These are phyloP conservation scores for Sorex fumeus DNA, from an alignment of 2,113 vertebrate species.

Conservation along the genomic window DNA sequence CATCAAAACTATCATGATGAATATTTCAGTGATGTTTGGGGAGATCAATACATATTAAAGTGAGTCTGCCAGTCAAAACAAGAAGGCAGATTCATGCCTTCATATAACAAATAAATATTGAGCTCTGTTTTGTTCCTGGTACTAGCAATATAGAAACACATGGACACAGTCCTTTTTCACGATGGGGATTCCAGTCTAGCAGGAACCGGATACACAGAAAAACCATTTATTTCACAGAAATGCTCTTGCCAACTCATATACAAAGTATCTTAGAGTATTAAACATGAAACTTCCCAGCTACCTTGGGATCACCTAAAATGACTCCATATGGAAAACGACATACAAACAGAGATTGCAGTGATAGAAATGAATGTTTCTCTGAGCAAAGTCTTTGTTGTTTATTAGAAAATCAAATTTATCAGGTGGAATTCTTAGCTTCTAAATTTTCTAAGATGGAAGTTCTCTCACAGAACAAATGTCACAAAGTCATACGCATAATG, in stretches of 20 bases:
- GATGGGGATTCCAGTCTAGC: background rate
- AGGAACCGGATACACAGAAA: background rate
- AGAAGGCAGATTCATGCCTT: background rate
- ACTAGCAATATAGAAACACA: background rate
- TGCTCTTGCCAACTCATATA: too few relatives aligned
- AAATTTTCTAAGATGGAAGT: conserved; percentile 53
- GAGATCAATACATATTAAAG: conserved; percentile 12
- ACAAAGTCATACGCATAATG: conserved; percentile 67
- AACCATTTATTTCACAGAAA: background rate
- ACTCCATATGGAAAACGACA: background rate
- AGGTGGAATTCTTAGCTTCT: background rate
- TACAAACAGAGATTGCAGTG: background rate
- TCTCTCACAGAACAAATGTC: conserved; percentile 48
- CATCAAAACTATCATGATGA: conserved; percentile 28
- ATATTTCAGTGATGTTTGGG: conserved; percentile 37
- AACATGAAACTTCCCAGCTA: background rate
- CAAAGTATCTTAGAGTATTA: background rate
- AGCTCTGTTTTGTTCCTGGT: background rate
- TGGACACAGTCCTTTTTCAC: background rate
- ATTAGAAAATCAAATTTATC: conserved; percentile 44
- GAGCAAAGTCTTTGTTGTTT: background rate
- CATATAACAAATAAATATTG: background rate
- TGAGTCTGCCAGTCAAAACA: background rate
- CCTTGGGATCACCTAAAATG: background rate
- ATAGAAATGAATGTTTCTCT: background rate